Percentiles rank a stretch among this genome's conserved stretches.
Evolutionary conservation across 2,797 vertebrate species (phyloP).

Genomic region (Brachyrhaphis roseni): DNA sequence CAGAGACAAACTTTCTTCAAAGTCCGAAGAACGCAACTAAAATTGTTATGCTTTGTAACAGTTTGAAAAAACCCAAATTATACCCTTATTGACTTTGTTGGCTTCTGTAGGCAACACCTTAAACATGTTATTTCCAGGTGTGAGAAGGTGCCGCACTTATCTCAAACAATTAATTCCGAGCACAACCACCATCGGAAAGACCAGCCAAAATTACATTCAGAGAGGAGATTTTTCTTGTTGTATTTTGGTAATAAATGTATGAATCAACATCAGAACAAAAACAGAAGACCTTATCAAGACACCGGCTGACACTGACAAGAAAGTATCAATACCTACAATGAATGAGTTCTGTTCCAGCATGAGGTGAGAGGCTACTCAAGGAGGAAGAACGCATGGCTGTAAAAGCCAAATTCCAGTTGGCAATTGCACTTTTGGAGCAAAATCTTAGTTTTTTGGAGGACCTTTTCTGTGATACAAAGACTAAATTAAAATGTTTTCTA

Average conservation of each 20-base stretch:
- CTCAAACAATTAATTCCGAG: background rate
- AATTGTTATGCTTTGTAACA: background rate
- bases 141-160: background rate
- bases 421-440: background rate
- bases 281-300: background rate
- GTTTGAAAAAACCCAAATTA: background rate
- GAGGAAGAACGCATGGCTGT: background rate
- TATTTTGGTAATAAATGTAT: background rate
- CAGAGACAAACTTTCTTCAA: background rate
- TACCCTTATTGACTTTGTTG: background rate
- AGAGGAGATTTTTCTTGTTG: background rate
- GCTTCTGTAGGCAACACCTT: background rate
- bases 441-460: background rate
- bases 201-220: background rate
- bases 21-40: background rate
- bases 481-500: background rate
- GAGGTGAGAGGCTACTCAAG: background rate
- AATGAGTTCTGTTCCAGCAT: background rate
- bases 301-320: background rate
- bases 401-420: background rate
- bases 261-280: background rate
- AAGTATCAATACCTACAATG: background rate
- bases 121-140: background rate
- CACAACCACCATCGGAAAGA: background rate
- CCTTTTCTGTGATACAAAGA: background rate